phyloP scores from a whole-genome alignment of 1,140 invertebrate species.

The Aplysia californica region DNA sequence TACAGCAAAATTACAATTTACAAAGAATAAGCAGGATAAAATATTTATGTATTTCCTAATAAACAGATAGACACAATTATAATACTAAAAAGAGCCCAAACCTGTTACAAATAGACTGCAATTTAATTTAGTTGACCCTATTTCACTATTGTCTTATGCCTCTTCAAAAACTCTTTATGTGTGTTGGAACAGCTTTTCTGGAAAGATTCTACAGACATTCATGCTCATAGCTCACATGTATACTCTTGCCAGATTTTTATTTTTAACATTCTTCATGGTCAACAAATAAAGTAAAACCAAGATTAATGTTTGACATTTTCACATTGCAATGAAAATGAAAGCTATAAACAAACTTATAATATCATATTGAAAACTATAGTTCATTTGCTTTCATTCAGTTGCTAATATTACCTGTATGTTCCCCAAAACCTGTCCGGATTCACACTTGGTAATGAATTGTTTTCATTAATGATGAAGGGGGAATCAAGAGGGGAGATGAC shows the following conservation, averaged over 20 bases:
- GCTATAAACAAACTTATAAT: not conserved
- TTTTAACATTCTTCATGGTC: not conserved
- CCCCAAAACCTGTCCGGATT: constrained; percentile 92
- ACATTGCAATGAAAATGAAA: not conserved
- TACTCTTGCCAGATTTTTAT: not conserved
- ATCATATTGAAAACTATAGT: not conserved
- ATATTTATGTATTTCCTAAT: too few species aligned
- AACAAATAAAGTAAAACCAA: not conserved
- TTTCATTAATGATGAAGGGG: constrained; percentile 77
- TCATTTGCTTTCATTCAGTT: not conserved
- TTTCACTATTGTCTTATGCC: too few species aligned
- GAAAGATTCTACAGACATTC: too few species aligned
- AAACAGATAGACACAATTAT: too few species aligned
- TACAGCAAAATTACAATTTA: not conserved
- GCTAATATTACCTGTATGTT: constrained; percentile 72
- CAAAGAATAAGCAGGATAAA: not conserved
- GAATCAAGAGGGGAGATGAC: constrained; percentile 87
- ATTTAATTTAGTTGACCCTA: too few species aligned
- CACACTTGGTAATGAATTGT: constrained; percentile 73
- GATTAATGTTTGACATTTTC: not conserved
- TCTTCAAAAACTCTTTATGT: too few species aligned
- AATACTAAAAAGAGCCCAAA: too few species aligned
- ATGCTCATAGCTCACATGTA: not conserved
- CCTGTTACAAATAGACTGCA: too few species aligned
- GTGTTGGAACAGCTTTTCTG: too few species aligned